Evolutionary conservation across 1,140 invertebrate species (phyloP).

Genomic region (Macrobrachium nipponense): DNA sequence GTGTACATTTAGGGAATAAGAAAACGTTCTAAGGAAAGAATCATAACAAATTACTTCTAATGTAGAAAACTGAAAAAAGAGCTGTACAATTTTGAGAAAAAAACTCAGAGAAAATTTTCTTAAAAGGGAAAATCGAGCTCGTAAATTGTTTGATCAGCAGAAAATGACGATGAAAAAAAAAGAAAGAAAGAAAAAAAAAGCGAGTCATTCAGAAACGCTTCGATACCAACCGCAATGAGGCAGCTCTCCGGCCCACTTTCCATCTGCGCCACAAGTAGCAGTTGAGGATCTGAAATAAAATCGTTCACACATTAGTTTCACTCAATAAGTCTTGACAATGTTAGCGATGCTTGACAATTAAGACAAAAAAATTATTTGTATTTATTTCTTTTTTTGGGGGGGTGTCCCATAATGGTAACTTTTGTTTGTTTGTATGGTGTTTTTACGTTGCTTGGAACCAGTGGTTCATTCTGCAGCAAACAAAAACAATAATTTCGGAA

Average conservation of each 20-base stretch:
- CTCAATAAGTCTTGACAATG: neutral
- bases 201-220: neutral
- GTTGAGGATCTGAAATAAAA: slow-evolving; percentile 12
- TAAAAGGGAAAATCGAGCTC: neutral
- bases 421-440: too few relatives aligned
- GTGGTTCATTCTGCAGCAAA: too few relatives aligned
- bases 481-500: too few relatives aligned
- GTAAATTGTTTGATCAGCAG: neutral
- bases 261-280: slow-evolving; percentile 76
- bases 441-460: too few relatives aligned
- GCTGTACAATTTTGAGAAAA: too few relatives aligned
- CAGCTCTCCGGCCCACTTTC: slow-evolving; percentile 82
- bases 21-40: neutral
- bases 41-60: neutral
- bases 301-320: neutral
- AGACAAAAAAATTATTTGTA: neutral
- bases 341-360: neutral
- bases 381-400: too few relatives aligned
- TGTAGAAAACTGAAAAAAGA: neutral
- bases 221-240: slow-evolving; percentile 83
- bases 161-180: too few relatives aligned
- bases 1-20: too few relatives aligned
- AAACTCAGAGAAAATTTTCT: too few relatives aligned
- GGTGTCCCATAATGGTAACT: too few relatives aligned
- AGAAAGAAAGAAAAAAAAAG: too few relatives aligned